A percentile compares a stretch with the other conserved stretches of the same genome.
Conservation (phyloP, 1,140 invertebrate genomes). For the Aricia agestis region DNA sequence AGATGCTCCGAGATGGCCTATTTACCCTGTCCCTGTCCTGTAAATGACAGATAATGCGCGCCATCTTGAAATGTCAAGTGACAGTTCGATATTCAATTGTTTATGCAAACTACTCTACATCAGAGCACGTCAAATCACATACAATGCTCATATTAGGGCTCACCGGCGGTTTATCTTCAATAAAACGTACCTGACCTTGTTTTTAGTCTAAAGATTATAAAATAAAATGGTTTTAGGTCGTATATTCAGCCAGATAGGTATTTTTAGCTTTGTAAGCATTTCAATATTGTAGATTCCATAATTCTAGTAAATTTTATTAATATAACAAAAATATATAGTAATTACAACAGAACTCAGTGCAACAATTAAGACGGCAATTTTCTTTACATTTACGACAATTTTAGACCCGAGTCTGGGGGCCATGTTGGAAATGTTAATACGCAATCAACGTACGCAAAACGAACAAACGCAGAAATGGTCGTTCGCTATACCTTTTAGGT, state of each 20-base stretch:
- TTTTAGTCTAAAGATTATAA: background rate
- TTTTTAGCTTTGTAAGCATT: background rate
- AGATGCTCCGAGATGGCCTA: background rate
- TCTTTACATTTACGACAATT: background rate
- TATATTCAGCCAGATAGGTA: background rate
- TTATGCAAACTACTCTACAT: background rate
- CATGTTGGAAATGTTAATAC: slow-evolving; percentile 32
- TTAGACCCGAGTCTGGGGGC: background rate
- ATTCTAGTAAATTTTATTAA: too few species aligned
- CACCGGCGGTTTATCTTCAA: background rate
- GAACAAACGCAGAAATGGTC: slow-evolving; percentile 31
- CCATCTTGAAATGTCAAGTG: background rate
- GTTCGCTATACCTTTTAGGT: slow-evolving; percentile 34
- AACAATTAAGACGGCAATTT: background rate
- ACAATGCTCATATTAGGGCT: background rate
- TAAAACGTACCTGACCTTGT: background rate
- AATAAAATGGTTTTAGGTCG: too few species aligned
- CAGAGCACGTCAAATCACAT: background rate
- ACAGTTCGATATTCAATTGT: background rate
- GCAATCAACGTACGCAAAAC: slow-evolving; percentile 34
- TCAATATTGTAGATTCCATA: too few species aligned
- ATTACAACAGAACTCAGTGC: too few species aligned
- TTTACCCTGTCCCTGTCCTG: background rate
- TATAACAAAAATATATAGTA: too few species aligned
- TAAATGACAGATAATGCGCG: background rate